Percentiles rank a stretch among this genome's conserved stretches.
Conservation (phyloP, 2,888 invertebrate species). For the Mythimna loreyi region DNA sequence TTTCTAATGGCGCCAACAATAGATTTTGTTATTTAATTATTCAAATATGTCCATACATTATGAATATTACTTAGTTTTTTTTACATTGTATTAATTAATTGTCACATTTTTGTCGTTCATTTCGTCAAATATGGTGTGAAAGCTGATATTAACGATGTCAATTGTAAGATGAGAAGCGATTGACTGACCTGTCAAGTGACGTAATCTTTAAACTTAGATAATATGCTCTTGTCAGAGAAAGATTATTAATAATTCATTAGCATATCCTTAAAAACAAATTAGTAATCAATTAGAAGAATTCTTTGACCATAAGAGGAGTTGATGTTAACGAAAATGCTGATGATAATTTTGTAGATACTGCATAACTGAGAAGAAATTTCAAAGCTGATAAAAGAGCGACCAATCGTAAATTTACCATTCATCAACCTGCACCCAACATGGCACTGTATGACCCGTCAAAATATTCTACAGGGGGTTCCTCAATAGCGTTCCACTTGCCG, state of each 20-base stretch:
- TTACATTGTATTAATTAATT: slow-evolving; percentile 52
- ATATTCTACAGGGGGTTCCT: slow-evolving; percentile 87
- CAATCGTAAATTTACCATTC: slow-evolving; percentile 73
- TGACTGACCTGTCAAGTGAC: slow-evolving; percentile 39
- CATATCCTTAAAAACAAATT: slow-evolving; percentile 28
- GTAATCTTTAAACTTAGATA: slow-evolving; percentile 44
- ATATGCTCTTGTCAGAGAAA: slow-evolving; percentile 6
- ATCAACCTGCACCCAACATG: slow-evolving; percentile 80
- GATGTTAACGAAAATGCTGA: slow-evolving; percentile 19
- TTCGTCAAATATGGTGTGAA: slow-evolving; percentile 49
- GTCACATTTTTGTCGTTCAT: slow-evolving; percentile 34
- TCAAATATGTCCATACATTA: slow-evolving; percentile 73
- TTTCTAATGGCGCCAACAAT: slow-evolving; percentile 76
- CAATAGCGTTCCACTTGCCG: slow-evolving; percentile 85
- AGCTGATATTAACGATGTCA: slow-evolving; percentile 50
- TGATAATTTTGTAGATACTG: slow-evolving; percentile 6
- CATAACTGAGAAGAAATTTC: slow-evolving; percentile 43
- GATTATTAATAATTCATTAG: slow-evolving; percentile 36
- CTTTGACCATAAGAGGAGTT: slow-evolving; percentile 11
- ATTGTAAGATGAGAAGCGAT: slow-evolving; percentile 40
- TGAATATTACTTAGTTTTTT: slow-evolving; percentile 55
- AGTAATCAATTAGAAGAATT: slow-evolving; percentile 29
- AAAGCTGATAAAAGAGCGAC: slow-evolving; percentile 43
- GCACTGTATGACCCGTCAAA: slow-evolving; percentile 86
- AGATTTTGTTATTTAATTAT: slow-evolving; percentile 70